These are phyloP conservation scores for Amphiprion ocellaris DNA, from an alignment of 2,113 vertebrate genomes.

Conservation along the genomic window DNA sequence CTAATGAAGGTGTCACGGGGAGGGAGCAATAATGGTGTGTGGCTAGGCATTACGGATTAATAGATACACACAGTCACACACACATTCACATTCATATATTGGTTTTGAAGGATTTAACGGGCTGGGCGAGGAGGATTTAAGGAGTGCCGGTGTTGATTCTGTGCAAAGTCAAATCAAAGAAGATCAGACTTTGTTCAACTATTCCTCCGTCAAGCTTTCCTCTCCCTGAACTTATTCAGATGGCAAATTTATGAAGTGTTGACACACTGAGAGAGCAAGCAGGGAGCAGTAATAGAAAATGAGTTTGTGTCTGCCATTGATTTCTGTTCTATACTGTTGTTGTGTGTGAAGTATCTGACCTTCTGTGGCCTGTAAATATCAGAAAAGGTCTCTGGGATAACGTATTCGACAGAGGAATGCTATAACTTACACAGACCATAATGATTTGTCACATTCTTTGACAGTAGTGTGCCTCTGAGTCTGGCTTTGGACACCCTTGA, in stretches of 20 bases:
- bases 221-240: conserved; percentile 53
- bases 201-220: conserved; percentile 21
- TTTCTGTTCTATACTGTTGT: conserved; percentile 60
- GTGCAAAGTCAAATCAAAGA: conserved; percentile 61
- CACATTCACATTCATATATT: neutral
- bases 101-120: conserved; percentile 53
- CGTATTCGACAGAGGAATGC: conserved; percentile 68
- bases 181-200: conserved; percentile 48
- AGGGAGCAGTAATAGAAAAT: conserved; percentile 31
- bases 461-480: conserved; percentile 54
- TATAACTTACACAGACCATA: conserved; percentile 63
- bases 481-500: conserved; percentile 50
- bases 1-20: conserved; percentile 79
- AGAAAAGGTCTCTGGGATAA: conserved; percentile 66
- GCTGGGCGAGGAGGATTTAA: conserved; percentile 53
- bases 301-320: conserved; percentile 50
- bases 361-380: conserved; percentile 70
- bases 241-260: conserved; percentile 65
- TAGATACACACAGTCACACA: conserved; percentile 17
- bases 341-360: conserved; percentile 68
- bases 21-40: conserved; percentile 64
- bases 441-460: conserved; percentile 43
- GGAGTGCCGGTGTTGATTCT: conserved; percentile 30
- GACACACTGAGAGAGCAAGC: conserved; percentile 45
- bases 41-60: conserved; percentile 72